Conservation (phyloP, 1,140 invertebrate species). For the Macrosteles quadrilineatus region DNA sequence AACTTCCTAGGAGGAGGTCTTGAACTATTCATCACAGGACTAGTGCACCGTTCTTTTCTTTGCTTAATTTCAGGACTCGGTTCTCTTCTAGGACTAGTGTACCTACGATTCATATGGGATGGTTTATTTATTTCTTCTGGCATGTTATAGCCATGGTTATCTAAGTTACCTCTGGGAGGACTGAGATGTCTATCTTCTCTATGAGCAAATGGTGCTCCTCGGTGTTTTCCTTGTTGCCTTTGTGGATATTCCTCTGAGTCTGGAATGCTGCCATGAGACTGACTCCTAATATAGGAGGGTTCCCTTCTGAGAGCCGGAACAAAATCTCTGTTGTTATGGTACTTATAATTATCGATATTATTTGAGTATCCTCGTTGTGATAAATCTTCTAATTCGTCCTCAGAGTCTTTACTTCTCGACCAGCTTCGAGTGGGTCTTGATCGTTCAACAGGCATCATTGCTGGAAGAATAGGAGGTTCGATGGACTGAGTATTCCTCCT, state of each 20-base stretch:
- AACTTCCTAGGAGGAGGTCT: slow-evolving; percentile 33
- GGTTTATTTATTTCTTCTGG: background rate
- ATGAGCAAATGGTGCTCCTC: background rate
- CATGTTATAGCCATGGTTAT: background rate
- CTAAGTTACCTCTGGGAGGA: slow-evolving; percentile 15
- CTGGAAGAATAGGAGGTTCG: slow-evolving; percentile 18
- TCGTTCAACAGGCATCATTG: slow-evolving; percentile 1
- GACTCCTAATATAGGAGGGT: slow-evolving; percentile 22
- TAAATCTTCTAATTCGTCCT: slow-evolving; percentile 14
- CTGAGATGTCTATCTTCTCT: slow-evolving; percentile 9
- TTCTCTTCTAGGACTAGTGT: slow-evolving; percentile 12
- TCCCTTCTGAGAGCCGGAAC: slow-evolving; percentile 1
- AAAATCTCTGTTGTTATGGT: slow-evolving; percentile 25
- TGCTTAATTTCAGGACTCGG: background rate
- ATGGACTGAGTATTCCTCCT: slow-evolving; percentile 27
- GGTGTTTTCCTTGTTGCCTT: slow-evolving; percentile 7
- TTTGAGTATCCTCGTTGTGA: slow-evolving; percentile 7
- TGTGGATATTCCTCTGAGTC: slow-evolving; percentile 30
- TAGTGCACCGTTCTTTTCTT: slow-evolving; percentile 12
- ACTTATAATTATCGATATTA: slow-evolving; percentile 25
- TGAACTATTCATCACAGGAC: slow-evolving; percentile 27
- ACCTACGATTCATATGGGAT: background rate
- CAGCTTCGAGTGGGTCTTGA: slow-evolving; percentile 22
- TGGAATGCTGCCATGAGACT: slow-evolving; percentile 28
- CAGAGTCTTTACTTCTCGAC: slow-evolving; percentile 26